Base-by-base conservation (phyloP, 2,113 vertebrate species). In the Turnix velox region DNA sequence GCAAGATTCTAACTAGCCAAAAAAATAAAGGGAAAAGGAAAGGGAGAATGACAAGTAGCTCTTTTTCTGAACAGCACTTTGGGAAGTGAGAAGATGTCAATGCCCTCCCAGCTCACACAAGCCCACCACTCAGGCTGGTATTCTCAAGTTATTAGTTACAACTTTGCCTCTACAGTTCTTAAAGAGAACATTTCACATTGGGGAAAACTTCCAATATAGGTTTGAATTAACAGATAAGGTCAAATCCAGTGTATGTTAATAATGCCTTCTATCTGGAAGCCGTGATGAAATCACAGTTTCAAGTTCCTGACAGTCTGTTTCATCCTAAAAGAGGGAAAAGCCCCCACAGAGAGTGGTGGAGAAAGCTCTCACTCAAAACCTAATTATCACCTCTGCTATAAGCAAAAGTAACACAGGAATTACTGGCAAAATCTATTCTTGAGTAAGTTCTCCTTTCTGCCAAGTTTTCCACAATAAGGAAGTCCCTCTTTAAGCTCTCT, bases 101-200 rank as follows among this genome's bases (percentile, higher is more conserved):
- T 78, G 88, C 37, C 83, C 84, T 78, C 88, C 61, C 86, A 79
- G 22, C 55, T 94, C 84, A 68, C 92, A 87, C 62, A 86, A 88
- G 86, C 84, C 80, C 75, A 77, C 43, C 61, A 67, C 69, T 48
- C 5, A 66, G 72, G 76, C 92, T 59, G 12, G 8, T 61, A 46
- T n/a, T 63, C 88, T 75, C 55, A 78, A 67, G 57, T 18, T 96
- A 86, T 90, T 92, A 92, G 92, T 86, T 95, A 10, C 6, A 90
- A 78, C 61, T 80, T 69, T 24, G 14, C 63, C 55, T 89, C 49
- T 43, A 72, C 9, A 1, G 48, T 88, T 92, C 95, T 95, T 96
- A 93, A 96, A 96, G 84, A 93, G 94, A 94, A 94, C 69, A 88
- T 94, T 95, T 95, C 84, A 75, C 86, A 88, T 91, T 90, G 94